Percentiles rank a stretch among this genome's conserved stretches.
Conservation (phyloP, 2,888 invertebrate genomes). For the Pseudeuparius sepicola region DNA sequence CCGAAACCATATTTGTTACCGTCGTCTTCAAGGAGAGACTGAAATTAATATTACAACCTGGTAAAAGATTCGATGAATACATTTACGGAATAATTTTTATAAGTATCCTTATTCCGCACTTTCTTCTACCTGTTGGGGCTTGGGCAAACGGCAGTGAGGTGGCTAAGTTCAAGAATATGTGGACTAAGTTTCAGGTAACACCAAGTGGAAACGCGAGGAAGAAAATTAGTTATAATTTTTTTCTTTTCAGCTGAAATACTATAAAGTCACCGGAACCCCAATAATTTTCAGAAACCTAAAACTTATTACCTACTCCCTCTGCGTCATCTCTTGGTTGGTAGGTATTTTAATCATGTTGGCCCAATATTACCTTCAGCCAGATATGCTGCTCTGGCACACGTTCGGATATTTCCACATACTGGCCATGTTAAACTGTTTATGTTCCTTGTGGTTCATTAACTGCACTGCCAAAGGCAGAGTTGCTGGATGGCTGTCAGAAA, state of each 20-base stretch:
- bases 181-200: constrained; percentile 61
- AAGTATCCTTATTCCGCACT: constrained; percentile 61
- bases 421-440: constrained; percentile 64
- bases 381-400: constrained; percentile 62
- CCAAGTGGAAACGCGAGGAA: constrained; percentile 1
- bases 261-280: constrained; percentile 51
- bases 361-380: constrained; percentile 60
- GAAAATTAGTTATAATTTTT: background rate
- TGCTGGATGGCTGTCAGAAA: constrained; percentile 53
- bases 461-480: constrained; percentile 37
- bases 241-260: constrained; percentile 47
- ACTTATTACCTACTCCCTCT: constrained; percentile 52
- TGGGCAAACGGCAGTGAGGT: constrained; percentile 64
- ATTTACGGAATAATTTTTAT: constrained; percentile 66
- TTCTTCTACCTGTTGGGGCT: constrained; percentile 55
- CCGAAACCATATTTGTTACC: constrained; percentile 46
- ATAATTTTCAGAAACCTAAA: constrained; percentile 57
- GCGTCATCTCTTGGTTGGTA: constrained; percentile 55
- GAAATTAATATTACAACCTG: constrained; percentile 35
- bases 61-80: constrained; percentile 62
- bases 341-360: constrained; percentile 57
- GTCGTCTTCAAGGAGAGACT: constrained; percentile 37
- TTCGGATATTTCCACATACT: constrained; percentile 64
- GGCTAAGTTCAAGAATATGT: constrained; percentile 68
- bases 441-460: constrained; percentile 53